Percentiles rank a stretch among this genome's conserved stretches.
Conservation (phyloP, 1,140 invertebrate genomes). For the Drosophila funebris region DNA sequence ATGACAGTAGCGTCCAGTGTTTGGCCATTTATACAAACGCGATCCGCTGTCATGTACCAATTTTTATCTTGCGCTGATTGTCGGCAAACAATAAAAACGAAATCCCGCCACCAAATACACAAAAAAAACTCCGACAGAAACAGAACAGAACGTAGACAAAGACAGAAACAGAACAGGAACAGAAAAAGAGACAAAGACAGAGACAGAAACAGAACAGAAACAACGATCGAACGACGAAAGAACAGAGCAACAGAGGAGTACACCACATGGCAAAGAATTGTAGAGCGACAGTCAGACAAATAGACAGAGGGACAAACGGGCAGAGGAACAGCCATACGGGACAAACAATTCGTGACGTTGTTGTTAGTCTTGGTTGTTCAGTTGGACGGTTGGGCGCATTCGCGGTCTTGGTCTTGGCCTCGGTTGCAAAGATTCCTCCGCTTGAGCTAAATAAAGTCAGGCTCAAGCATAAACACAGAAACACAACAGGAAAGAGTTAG, state of each 20-base stretch:
- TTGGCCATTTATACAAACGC: conserved; percentile 83
- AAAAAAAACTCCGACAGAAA: conserved; percentile 30
- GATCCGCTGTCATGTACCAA: conserved; percentile 83
- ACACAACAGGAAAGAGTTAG: conserved; percentile 44
- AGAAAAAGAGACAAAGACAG: conserved; percentile 12
- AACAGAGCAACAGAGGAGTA: conserved; percentile 21
- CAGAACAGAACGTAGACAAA: too few species aligned
- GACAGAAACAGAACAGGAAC: conserved; percentile 16
- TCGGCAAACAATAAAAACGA: conserved; percentile 82
- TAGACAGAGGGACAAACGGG: conserved; percentile 48
- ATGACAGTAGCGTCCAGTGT: conserved; percentile 81
- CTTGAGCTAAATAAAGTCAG: conserved; percentile 45
- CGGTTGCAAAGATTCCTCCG: conserved; percentile 3
- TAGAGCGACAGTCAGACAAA: conserved; percentile 70
- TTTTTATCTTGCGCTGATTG: conserved; percentile 82
- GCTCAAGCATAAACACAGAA: conserved; percentile 8
- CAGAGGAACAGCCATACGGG: conserved; percentile 21
- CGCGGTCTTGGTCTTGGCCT: conserved; percentile 13
- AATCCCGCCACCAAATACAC: conserved; percentile 50
- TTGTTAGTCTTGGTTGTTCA: conserved; percentile 71
- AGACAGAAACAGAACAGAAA: conserved; percentile 19
- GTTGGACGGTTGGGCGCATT: conserved; percentile 22
- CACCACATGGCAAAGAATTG: conserved; percentile 62
- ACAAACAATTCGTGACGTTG: conserved; percentile 83
- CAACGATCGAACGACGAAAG: too few species aligned